A percentile compares a stretch with the other conserved stretches of the same genome.
Conservation (phyloP, 2,797 vertebrate species). For the Sandelia bainsii region DNA sequence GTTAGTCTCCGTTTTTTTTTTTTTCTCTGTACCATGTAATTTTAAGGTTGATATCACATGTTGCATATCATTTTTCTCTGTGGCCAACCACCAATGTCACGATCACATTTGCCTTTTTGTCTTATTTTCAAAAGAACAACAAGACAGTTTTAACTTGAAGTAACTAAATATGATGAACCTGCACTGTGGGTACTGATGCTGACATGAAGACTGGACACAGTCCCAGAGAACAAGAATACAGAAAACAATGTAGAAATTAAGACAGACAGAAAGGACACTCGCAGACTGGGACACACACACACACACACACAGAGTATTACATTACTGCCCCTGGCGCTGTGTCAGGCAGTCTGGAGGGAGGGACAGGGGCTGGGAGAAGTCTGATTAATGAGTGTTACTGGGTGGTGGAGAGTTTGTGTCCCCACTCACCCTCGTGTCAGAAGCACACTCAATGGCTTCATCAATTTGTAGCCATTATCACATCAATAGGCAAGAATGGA, state of each 20-base stretch:
- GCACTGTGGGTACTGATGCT: not conserved
- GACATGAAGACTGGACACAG: conserved; percentile 1
- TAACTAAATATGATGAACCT: not conserved
- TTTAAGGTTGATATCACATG: not conserved
- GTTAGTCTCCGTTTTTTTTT: not conserved
- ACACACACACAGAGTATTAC: conserved; percentile 14
- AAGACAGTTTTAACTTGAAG: too few relatives aligned
- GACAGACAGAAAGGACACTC: not conserved
- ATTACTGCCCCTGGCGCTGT: conserved; percentile 35
- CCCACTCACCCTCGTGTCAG: conserved; percentile 71
- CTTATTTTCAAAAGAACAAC: not conserved
- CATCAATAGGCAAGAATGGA: conserved; percentile 84
- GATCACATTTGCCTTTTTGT: not conserved
- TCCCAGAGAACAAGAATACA: conserved; percentile 4
- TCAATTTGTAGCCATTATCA: conserved; percentile 83
- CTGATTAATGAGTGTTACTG: conserved; percentile 78
- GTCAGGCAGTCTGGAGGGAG: conserved; percentile 55
- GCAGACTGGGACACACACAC: conserved; percentile 16
- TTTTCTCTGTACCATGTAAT: not conserved
- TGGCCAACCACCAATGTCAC: not conserved
- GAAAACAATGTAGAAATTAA: conserved; percentile 25
- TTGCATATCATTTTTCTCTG: not conserved
- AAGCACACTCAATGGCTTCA: conserved; percentile 75
- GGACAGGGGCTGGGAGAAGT: conserved; percentile 20
- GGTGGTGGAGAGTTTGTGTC: conserved; percentile 75